A percentile compares a stretch with the other conserved stretches of the same genome.
phyloP scores from a whole-genome alignment of 2,797 vertebrate species.

The Limnodromus scolopaceus region DNA sequence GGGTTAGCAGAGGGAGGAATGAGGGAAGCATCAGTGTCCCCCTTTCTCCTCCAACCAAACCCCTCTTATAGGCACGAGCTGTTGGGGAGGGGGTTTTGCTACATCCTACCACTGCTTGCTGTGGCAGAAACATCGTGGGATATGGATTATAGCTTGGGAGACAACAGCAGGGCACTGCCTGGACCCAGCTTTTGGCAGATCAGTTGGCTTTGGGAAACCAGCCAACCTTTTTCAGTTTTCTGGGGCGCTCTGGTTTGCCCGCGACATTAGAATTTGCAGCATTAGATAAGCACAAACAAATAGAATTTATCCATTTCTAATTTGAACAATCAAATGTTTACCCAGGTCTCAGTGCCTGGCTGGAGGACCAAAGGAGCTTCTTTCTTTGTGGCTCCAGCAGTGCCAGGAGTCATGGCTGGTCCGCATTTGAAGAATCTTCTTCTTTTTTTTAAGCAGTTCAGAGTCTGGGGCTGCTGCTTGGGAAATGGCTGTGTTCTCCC shows the following conservation, averaged over 20 bases:
- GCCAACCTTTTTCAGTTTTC: constrained; percentile 20
- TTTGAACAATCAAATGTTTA: not conserved
- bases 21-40: not conserved
- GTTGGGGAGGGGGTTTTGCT: not conserved
- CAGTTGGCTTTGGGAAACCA: not conserved
- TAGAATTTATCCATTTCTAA: not conserved
- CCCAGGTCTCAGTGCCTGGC: not conserved
- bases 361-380: not conserved
- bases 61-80: not conserved
- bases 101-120: not conserved
- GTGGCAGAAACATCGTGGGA: not conserved
- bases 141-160: not conserved
- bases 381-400: not conserved
- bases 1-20: not conserved
- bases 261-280: not conserved
- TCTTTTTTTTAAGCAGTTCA: not conserved
- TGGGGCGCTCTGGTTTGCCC: not conserved
- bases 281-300: not conserved
- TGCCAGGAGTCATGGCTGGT: not conserved
- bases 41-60: not conserved
- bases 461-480: not conserved
- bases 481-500: constrained; percentile 26
- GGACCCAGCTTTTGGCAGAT: not conserved
- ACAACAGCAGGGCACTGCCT: not conserved
- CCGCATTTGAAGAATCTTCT: not conserved